Evolutionary conservation across 2,888 invertebrate species (phyloP).

Genomic region (Hedya salicella): DNA sequence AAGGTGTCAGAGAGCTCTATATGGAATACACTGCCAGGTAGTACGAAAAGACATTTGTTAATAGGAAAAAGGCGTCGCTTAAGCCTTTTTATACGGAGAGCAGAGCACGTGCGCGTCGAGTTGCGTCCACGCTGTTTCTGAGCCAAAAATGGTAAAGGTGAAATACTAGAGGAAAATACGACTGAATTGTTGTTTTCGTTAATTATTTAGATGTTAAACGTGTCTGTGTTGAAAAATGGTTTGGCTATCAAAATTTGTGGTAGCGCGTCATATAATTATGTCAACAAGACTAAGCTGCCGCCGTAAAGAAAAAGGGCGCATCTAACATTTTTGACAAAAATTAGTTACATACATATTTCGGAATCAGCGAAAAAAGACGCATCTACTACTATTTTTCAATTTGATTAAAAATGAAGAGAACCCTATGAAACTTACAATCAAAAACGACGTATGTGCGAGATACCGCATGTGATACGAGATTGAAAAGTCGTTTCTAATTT

Average conservation of each 20-base stretch:
- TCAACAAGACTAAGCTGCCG: too few species aligned
- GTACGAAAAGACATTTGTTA: not conserved
- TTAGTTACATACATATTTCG: too few species aligned
- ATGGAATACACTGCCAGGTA: not conserved
- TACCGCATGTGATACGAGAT: too few species aligned
- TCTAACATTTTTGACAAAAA: too few species aligned
- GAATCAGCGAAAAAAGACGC: too few species aligned
- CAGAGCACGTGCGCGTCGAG: not conserved
- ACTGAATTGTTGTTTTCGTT: not conserved
- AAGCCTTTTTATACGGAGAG: not conserved
- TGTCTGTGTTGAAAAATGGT: not conserved
- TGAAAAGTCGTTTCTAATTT: too few species aligned
- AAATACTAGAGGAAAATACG: constrained; percentile 6
- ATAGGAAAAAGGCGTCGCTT: not conserved
- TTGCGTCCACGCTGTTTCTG: not conserved
- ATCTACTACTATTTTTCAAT: too few species aligned
- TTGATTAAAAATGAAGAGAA: too few species aligned
- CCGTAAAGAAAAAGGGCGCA: too few species aligned
- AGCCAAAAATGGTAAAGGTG: constrained; percentile 20
- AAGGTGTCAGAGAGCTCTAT: constrained; percentile 19
- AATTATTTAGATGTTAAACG: not conserved
- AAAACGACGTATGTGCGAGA: too few species aligned
- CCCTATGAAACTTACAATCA: too few species aligned
- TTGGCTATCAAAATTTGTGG: not conserved
- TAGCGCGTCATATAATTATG: too few species aligned